A percentile compares a stretch with the other conserved stretches of the same genome.
phyloP scores from a whole-genome alignment of 1,140 invertebrate genomes.

The Neoseiulus cucumeris region DNA sequence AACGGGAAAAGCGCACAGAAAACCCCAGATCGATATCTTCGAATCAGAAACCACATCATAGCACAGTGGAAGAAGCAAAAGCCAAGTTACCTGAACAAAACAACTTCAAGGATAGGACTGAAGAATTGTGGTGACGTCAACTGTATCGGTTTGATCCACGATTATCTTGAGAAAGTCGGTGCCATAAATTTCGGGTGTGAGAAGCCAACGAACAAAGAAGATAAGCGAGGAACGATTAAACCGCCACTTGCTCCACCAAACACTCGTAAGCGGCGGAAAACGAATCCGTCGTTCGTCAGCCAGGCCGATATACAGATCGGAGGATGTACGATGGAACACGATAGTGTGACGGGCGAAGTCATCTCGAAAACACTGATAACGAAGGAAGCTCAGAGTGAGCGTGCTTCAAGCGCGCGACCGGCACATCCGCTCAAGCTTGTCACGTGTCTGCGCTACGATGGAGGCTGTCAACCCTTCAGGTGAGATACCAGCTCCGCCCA shows the following conservation, averaged over 20 bases:
- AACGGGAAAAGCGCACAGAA: slow-evolving; percentile 33
- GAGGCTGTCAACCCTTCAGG: neutral
- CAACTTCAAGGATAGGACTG: slow-evolving; percentile 34
- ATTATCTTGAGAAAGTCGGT: slow-evolving; percentile 40
- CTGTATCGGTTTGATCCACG: slow-evolving; percentile 39
- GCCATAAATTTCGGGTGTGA: slow-evolving; percentile 44
- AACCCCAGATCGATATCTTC: slow-evolving; percentile 38
- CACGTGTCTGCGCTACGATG: neutral
- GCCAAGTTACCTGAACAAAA: slow-evolving; percentile 40
- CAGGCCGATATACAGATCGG: neutral
- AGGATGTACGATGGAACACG: slow-evolving; percentile 3
- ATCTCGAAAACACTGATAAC: neutral
- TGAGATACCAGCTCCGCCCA: no score
- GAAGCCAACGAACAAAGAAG: slow-evolving; percentile 22
- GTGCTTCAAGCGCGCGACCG: neutral
- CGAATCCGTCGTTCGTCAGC: neutral
- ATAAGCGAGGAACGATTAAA: neutral
- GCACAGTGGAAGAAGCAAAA: slow-evolving; percentile 34
- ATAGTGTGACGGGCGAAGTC: neutral
- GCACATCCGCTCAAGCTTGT: neutral
- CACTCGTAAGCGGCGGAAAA: neutral
- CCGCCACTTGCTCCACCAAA: neutral
- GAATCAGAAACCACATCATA: slow-evolving; percentile 39
- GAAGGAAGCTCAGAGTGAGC: neutral
- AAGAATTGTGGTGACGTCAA: slow-evolving; percentile 43